Evolutionary conservation across 2,113 vertebrate species (phyloP), one percentile per base, ranked within the genome.

Genomic region (Morone saxatilis): DNA sequence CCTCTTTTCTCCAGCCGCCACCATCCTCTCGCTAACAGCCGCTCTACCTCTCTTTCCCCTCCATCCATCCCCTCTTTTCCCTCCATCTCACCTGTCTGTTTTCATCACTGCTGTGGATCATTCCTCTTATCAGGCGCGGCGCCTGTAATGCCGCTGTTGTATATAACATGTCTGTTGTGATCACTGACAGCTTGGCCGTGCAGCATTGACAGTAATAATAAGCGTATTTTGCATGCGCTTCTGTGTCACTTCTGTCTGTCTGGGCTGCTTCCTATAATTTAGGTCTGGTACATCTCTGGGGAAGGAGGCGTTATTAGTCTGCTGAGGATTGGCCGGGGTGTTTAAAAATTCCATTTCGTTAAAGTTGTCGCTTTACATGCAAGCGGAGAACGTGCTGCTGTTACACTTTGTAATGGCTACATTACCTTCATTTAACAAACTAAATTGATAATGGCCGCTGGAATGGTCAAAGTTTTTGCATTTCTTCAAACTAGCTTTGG

Each of bases 311-410:
- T 85, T 90, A 89, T 90, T 89, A 93, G 89, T 80, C 92, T 41
- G 59, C 75, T 38, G 91, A 79, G 88, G 79, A 89, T 89, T 85
- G 87, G 84, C 78, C 59, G 9, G 53, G 76, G 87, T 91, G 90
- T 91, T 94, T 91, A 91, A 94, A 83, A 87, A 91, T 90, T 91
- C 87, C 86, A 92, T 93, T 91, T 91, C 7, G 60, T 91, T 88
- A 78, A 86, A 82, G 73, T 56, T 85, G 86, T 86, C 60, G 48
- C 59, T 80, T 89, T 85, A 78, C 77, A 78, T 43, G 74, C 22
- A 31, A 78, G 74, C 76, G 14, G 51, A 74, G 59, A 84, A 81
- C 38, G 54, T 65, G 80, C 66, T 1, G 43, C 72, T 53, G 78
- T 83, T 83, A 79, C 63, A 86, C 85, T 88, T 91, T 65, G 63